A percentile compares a stretch with the other conserved stretches of the same genome.
These are phyloP conservation scores for Porites australiensis DNA, from an alignment of 64 coral and sea anemone species.

Conservation along the genomic window DNA sequence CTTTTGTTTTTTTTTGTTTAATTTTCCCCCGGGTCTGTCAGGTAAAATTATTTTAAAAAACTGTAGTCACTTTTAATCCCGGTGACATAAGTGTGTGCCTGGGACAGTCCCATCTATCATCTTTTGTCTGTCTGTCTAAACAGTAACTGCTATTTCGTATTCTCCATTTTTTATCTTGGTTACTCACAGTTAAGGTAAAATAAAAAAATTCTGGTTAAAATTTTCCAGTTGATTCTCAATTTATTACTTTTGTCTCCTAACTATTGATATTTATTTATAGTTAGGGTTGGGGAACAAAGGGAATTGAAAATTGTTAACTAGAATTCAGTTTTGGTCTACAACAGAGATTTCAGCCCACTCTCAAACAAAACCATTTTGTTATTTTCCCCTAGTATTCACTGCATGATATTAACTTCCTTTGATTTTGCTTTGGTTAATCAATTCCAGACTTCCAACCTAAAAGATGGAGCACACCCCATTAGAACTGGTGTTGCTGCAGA, in stretches of 20 bases:
- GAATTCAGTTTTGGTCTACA: neutral
- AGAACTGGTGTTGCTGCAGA: slow-evolving; percentile 16
- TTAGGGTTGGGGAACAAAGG: neutral
- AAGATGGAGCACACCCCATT: neutral
- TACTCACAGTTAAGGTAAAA: neutral
- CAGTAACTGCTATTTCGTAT: neutral
- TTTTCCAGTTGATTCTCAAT: too few species aligned
- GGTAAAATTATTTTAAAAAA: too few species aligned
- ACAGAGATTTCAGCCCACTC: neutral
- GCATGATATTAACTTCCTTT: neutral
- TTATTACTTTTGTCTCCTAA: too few species aligned
- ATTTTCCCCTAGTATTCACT: neutral
- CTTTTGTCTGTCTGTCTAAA: slow-evolving; percentile 5
- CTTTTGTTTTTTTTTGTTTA: neutral
- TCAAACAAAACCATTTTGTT: slow-evolving; percentile 1
- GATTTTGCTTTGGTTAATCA: neutral
- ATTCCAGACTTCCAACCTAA: neutral
- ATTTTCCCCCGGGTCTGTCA: neutral
- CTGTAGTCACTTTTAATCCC: neutral
- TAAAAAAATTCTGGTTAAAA: too few species aligned
- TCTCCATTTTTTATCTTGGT: neutral
- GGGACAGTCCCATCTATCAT: neutral
- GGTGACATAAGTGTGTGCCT: too few species aligned
- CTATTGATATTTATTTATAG: neutral
- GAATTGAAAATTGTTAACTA: neutral